Evolutionary conservation across 2,113 vertebrate species (phyloP).

Genomic region (Actenoides hombroni): DNA sequence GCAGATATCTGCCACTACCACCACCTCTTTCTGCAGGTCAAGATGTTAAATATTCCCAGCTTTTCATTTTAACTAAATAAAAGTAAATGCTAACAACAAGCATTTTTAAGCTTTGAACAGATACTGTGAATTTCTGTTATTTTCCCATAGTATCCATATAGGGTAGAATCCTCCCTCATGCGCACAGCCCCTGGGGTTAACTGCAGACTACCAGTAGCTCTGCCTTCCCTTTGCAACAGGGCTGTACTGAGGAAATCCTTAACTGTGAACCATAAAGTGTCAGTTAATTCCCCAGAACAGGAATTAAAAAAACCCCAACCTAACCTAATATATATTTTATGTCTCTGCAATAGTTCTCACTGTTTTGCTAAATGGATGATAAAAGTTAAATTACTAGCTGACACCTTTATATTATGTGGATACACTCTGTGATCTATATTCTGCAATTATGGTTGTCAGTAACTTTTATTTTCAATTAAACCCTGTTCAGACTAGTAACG

Average conservation of each 20-base stretch:
- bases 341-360: not conserved
- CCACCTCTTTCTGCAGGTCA: not conserved
- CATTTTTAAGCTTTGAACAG: not conserved
- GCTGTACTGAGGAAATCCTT: not conserved
- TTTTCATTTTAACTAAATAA: not conserved
- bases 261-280: not conserved
- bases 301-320: not conserved
- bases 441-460: slow-evolving; percentile 57
- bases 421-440: slow-evolving; percentile 25
- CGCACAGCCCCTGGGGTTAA: not conserved
- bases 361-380: slow-evolving; percentile 45
- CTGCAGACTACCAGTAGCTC: not conserved
- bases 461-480: slow-evolving; percentile 64
- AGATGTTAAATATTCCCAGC: not conserved
- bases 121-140: not conserved
- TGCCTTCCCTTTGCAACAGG: not conserved
- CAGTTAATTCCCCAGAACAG: not conserved
- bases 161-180: not conserved
- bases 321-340: not conserved
- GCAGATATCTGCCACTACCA: not conserved
- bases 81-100: not conserved
- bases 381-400: slow-evolving; percentile 52
- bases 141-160: not conserved
- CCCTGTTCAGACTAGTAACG: slow-evolving; percentile 25
- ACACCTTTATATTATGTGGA: slow-evolving; percentile 33